Base-by-base conservation (phyloP, 1,140 invertebrate genomes). In the Sipha flava region DNA sequence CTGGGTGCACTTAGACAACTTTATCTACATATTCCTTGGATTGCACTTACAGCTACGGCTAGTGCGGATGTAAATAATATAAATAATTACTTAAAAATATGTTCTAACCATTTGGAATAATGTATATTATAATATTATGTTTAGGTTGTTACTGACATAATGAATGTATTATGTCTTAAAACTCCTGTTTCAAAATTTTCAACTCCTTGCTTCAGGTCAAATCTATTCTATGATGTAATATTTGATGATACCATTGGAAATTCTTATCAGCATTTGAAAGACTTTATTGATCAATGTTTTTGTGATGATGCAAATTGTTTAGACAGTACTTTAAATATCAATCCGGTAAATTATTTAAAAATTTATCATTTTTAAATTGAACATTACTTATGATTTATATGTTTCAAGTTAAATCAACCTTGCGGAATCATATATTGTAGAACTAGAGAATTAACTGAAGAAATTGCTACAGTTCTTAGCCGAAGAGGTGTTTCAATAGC, bases 41-140 rank as follows among this genome's bases (percentile, higher is more conserved):
- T 98, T 29, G 96, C 96, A 0, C 85, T 99, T n/a, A 99, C 98
- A 26, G 98, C 98, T 5, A 99, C 98, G 0, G 92, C 92, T 10
- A 90, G 89, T 80, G 79, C 83, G 1, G 85, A 86, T 82, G 87
- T 88, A 81, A 77, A 52, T 57, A 9, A 57, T 45, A 26, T 9
- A 43, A 77, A 6, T 49, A 34, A 73, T 21, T 73, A 23, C 1
- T 52, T 47, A 18, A 9, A 26, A 1, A 45, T 29, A 29, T 47
- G 0, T 47, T 12, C 47, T 3, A 45, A 18, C 3, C 45, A 68
- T 40, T 9, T 29, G 6, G 10, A 40, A 29, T 79, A 75, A 73
- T 14, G 1, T 7, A 18, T 18, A 37, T 40, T n/a, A 29, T n/a
- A n/a, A n/a, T 52, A 23, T 81, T 68, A 26, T 68, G 68, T 81